Percentiles rank a stretch among this genome's conserved stretches.
These are phyloP conservation scores for Machimus atricapillus DNA, from an alignment of 2,888 invertebrate genomes.

Conservation along the genomic window DNA sequence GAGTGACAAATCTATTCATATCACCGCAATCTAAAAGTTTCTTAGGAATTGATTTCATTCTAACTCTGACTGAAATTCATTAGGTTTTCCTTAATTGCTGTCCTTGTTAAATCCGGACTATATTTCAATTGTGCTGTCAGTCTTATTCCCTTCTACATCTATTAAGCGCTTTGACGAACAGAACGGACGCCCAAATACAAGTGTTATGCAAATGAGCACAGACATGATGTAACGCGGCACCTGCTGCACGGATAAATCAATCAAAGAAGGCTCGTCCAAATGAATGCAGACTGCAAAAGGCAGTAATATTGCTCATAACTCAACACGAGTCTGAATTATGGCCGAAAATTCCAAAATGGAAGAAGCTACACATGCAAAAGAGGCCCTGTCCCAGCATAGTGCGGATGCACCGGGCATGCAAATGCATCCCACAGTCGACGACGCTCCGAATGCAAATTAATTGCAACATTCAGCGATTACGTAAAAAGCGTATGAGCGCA, in stretches of 20 bases:
- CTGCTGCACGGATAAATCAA: not conserved
- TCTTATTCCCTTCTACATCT: not conserved
- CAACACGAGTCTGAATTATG: not conserved
- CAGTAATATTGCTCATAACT: not conserved
- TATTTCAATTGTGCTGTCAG: not conserved
- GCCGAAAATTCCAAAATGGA: not conserved
- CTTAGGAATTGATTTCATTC: not conserved
- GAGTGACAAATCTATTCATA: not conserved
- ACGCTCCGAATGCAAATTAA: not conserved
- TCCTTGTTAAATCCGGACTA: not conserved
- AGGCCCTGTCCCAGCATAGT: not conserved
- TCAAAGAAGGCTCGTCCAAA: not conserved
- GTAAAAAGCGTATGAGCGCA: not conserved
- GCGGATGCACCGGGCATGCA: not conserved
- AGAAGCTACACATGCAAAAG: not conserved
- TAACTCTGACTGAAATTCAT: not conserved
- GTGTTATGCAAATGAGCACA: not conserved
- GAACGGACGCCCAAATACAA: not conserved
- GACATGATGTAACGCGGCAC: not conserved
- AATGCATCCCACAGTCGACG: not conserved
- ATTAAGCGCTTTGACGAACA: not conserved
- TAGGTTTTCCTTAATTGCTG: not conserved
- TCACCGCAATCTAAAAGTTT: not conserved
- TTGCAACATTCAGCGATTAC: not conserved
- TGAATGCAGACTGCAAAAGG: not conserved